These are phyloP conservation scores for Ryuthela nishihirai DNA, from an alignment of 2,888 invertebrate genomes.

Conservation along the genomic window DNA sequence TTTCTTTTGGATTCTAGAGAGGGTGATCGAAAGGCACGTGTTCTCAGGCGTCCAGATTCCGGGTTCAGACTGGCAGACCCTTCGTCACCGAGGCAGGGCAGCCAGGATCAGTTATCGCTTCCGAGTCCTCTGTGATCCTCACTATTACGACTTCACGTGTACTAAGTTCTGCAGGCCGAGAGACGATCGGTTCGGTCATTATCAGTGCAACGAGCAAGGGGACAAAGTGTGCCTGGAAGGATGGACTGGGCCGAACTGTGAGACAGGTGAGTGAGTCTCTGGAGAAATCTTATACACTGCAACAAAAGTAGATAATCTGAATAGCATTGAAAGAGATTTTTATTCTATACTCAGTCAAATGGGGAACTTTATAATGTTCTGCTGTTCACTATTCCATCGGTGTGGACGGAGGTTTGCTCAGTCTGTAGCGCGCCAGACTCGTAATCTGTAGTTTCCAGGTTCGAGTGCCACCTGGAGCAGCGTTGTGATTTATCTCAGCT, in stretches of 20 bases:
- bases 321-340: neutral
- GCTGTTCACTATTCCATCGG: too few species aligned
- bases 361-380: neutral
- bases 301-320: neutral
- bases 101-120: slow-evolving; percentile 67
- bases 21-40: slow-evolving; percentile 83
- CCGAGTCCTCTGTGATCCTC: slow-evolving; percentile 60
- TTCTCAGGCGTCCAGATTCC: slow-evolving; percentile 91
- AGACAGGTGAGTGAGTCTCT: slow-evolving; percentile 73
- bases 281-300: too few species aligned
- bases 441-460: too few species aligned
- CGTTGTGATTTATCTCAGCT: too few species aligned
- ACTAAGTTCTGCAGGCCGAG: slow-evolving; percentile 90
- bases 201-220: slow-evolving; percentile 80
- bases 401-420: too few species aligned
- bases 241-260: slow-evolving; percentile 92
- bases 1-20: slow-evolving; percentile 60
- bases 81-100: slow-evolving; percentile 65
- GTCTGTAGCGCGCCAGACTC: too few species aligned
- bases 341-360: neutral
- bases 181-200: slow-evolving; percentile 92
- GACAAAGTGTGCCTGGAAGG: slow-evolving; percentile 89
- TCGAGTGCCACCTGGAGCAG: too few species aligned
- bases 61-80: slow-evolving; percentile 85
- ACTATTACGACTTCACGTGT: slow-evolving; percentile 77